Evolutionary conservation across 2,888 invertebrate genomes (phyloP).

Genomic region (Graphium colonna): DNA sequence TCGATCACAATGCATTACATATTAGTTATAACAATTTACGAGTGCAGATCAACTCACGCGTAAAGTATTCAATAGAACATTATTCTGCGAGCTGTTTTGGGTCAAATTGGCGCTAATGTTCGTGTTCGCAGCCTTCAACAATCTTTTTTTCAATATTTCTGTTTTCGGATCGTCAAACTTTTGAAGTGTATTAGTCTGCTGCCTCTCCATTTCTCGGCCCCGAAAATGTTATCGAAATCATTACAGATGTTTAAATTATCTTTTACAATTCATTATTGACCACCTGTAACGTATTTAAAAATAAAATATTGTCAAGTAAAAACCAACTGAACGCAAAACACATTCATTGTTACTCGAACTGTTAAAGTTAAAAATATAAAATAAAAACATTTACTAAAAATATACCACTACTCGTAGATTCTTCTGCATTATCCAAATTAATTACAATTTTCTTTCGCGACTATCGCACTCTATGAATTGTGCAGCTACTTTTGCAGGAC

Average conservation of each 20-base stretch:
- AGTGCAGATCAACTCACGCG: slow-evolving; percentile 57
- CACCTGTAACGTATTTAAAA: slow-evolving; percentile 69
- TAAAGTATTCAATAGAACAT: slow-evolving; percentile 70
- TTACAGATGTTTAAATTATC: slow-evolving; percentile 62
- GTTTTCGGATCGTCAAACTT: slow-evolving; percentile 75
- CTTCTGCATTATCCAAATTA: slow-evolving; percentile 33
- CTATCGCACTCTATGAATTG: slow-evolving; percentile 69
- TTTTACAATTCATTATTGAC: slow-evolving; percentile 59
- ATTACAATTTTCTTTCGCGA: slow-evolving; percentile 60
- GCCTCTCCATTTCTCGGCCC: slow-evolving; percentile 72
- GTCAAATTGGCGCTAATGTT: slow-evolving; percentile 50
- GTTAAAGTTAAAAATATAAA: slow-evolving; percentile 35
- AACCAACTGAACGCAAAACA: slow-evolving; percentile 44
- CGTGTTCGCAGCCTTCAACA: slow-evolving; percentile 62
- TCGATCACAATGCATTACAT: slow-evolving; percentile 45
- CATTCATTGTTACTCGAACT: slow-evolving; percentile 32
- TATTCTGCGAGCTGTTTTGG: slow-evolving; percentile 60
- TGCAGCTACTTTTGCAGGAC: slow-evolving; percentile 75
- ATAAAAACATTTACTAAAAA: slow-evolving; percentile 26
- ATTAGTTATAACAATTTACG: slow-evolving; percentile 29
- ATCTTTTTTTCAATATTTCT: slow-evolving; percentile 76
- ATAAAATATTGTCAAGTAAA: slow-evolving; percentile 64
- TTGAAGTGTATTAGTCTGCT: slow-evolving; percentile 74
- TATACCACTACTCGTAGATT: slow-evolving; percentile 12
- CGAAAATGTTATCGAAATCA: slow-evolving; percentile 56